Percentiles rank a stretch among this genome's conserved stretches.
These are phyloP conservation scores for Scarus forsteni DNA, from an alignment of 2,797 vertebrate species.

Conservation along the genomic window DNA sequence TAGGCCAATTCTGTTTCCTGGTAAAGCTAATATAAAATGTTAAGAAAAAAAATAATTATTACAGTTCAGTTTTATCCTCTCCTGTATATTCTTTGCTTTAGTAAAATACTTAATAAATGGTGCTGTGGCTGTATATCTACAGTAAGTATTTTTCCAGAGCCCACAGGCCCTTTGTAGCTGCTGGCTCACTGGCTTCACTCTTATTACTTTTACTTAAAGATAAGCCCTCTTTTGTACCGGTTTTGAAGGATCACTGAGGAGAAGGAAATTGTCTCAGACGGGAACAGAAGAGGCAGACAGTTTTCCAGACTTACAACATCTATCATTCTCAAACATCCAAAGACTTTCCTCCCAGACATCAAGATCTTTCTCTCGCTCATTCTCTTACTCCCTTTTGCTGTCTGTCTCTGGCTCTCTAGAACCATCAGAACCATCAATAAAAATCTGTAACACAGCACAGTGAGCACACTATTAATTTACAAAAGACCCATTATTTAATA, in stretches of 20 bases:
- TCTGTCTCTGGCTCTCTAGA: conserved; percentile 12
- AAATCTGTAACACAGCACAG: conserved; percentile 48
- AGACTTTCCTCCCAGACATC: conserved; percentile 39
- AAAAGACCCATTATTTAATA: conserved; percentile 76
- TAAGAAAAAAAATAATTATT: conserved; percentile 8
- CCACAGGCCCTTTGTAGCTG: conserved; percentile 13
- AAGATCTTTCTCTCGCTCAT: conserved; percentile 28
- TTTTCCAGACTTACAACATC: conserved; percentile 45
- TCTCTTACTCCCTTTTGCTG: conserved; percentile 10
- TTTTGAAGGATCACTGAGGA: conserved; percentile 48
- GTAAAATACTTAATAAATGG: conserved; percentile 48
- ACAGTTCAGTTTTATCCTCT: conserved; percentile 3
- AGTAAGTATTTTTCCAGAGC: conserved; percentile 37
- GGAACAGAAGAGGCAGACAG: conserved; percentile 44
- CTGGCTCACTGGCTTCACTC: conserved; percentile 20
- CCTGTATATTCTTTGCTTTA: conserved; percentile 16
- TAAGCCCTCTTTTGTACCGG: conserved; percentile 41
- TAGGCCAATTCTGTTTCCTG: conserved; percentile 61
- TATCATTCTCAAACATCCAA: conserved; percentile 48
- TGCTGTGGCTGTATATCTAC: conserved; percentile 26
- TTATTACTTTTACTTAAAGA: conserved; percentile 53
- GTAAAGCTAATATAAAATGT: conserved; percentile 23
- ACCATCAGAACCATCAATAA: conserved; percentile 51
- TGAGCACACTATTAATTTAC: conserved; percentile 73
- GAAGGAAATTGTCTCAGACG: conserved; percentile 59